phyloP scores from a whole-genome alignment of 2,797 vertebrate species.

The Darevskia mixta region DNA sequence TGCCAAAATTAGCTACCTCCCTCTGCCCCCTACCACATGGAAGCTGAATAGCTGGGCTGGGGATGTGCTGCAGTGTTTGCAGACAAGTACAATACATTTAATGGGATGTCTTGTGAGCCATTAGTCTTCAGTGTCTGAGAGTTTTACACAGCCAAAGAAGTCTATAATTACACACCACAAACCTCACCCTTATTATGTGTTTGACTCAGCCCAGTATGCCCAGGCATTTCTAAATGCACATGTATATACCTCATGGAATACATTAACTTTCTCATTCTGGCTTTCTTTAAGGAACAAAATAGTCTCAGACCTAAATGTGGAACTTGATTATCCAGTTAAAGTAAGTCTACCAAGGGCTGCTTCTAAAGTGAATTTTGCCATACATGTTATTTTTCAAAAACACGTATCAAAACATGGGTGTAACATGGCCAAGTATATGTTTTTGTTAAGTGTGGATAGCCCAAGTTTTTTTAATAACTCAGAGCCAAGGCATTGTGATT shows the following conservation, averaged over 20 bases:
- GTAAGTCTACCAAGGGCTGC: background rate
- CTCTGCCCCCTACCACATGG: too few relatives aligned
- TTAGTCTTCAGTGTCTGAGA: slow-evolving; percentile 48
- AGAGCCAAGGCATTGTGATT: background rate
- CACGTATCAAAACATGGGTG: background rate
- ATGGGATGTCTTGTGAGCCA: slow-evolving; percentile 26
- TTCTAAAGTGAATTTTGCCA: background rate
- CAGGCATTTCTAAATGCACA: slow-evolving; percentile 51
- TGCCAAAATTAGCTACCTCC: too few relatives aligned
- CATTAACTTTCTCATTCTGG: background rate
- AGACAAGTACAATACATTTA: background rate
- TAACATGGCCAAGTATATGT: background rate
- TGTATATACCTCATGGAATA: slow-evolving; percentile 20
- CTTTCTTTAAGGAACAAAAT: background rate
- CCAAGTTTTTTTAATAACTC: background rate
- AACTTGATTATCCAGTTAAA: background rate
- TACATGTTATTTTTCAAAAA: background rate
- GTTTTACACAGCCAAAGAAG: slow-evolving; percentile 30
- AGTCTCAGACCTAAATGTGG: background rate
- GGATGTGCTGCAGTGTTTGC: background rate
- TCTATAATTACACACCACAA: slow-evolving; percentile 67
- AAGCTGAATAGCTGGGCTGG: background rate
- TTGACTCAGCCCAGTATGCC: slow-evolving; percentile 61
- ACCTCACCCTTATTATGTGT: slow-evolving; percentile 63
- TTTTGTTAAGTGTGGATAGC: background rate